Base-by-base conservation (phyloP, 1,140 invertebrate genomes). In the Drosophila cardini region DNA sequence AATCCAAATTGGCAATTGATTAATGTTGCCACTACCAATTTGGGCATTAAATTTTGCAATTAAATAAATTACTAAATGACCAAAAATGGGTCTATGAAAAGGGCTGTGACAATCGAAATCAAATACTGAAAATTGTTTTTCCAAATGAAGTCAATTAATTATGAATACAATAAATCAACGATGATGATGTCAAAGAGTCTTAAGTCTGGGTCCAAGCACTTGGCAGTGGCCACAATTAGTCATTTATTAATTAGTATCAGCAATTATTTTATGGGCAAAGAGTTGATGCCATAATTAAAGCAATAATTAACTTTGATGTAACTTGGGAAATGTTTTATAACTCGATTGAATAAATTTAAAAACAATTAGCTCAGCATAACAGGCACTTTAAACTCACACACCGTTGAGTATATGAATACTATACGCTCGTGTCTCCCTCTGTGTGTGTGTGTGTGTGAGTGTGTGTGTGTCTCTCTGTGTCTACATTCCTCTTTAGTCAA, bases 291-390 rank as follows among this genome's bases (percentile, higher is more conserved):
- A 46, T 76, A 72, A 62, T 69, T 79, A 80, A 64, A 61, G 13
- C 60, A 56, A 32, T 58, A 84, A 84, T 84, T 60, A 79, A 72
- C 65, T 82, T 68, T 67, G 36, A 69, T 13, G 64, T 4, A 10
- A 58, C 61, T 18, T 36, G 40, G 11, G 40, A 71, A 72, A 48
- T 67, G 56, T 57, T 58, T 67, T 53, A 42, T 79, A 79, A 79
- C 62, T 72, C 62, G 18, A 55, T 68, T 56, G 50, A 60, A 60
- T 60, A 68, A 83, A 82, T 80, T 79, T 79, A 63, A 72, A 83
- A 83, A 84, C 80, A 83, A 83, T 83, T 84, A 79, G 80, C 72
- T 55, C 42, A 65, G 52, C 62, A 65, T 55, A 53, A 50, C 38
- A 26, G 36, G 38, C 48, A 65, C 62, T 55, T 65, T 45, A 64